A percentile compares a stretch with the other conserved stretches of the same genome.
phyloP scores from a whole-genome alignment of 2,113 vertebrate genomes.

The Toxostoma redivivum region DNA sequence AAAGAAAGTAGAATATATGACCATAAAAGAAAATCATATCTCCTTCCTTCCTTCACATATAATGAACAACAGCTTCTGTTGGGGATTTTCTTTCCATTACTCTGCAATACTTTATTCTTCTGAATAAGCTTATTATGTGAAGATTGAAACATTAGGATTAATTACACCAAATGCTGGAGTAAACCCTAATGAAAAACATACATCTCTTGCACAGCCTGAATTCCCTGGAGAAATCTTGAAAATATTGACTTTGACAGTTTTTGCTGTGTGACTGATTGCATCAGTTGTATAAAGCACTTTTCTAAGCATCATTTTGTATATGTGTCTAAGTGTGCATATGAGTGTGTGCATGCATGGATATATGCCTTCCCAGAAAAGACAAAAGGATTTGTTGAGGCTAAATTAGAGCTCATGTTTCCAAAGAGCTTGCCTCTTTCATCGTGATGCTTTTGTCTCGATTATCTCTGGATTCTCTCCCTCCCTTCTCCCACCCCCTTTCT shows the following conservation, averaged over 20 bases:
- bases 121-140: constrained; percentile 65
- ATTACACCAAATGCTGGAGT: constrained; percentile 64
- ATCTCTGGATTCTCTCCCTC: not conserved
- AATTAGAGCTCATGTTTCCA: not conserved
- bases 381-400: not conserved
- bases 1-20: not conserved
- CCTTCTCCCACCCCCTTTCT: not conserved
- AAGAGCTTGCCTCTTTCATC: constrained; percentile 18
- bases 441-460: not conserved
- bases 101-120: constrained; percentile 46
- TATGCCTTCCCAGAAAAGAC: not conserved
- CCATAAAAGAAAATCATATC: not conserved
- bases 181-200: constrained; percentile 71
- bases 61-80: not conserved
- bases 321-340: not conserved
- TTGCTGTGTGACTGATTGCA: constrained; percentile 35
- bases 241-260: constrained; percentile 64
- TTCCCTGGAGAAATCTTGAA: constrained; percentile 61
- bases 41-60: not conserved
- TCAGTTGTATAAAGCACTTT: constrained; percentile 39
- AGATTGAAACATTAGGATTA: constrained; percentile 72
- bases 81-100: constrained; percentile 29
- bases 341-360: not conserved
- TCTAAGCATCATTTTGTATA: constrained; percentile 19
- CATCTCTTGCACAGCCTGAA: constrained; percentile 49